Evolutionary conservation across 2,888 invertebrate species (phyloP).

Genomic region (Hypercompe scribonia): DNA sequence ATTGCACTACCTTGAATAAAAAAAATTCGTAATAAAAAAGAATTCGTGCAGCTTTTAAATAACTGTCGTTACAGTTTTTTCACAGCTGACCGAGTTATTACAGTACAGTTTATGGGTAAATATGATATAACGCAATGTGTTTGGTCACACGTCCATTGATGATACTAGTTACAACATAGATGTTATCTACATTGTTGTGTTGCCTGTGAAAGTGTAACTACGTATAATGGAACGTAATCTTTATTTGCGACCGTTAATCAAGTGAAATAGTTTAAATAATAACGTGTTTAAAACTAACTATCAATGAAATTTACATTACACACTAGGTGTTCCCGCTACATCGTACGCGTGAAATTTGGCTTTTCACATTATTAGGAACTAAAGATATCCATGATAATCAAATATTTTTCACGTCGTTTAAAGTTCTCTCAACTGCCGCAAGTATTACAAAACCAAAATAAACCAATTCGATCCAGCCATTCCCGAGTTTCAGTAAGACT

Average conservation of each 20-base stretch:
- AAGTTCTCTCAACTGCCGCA: too few species aligned
- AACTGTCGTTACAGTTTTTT: slow-evolving; percentile 23
- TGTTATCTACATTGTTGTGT: slow-evolving; percentile 52
- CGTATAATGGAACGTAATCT: slow-evolving; percentile 37
- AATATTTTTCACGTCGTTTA: too few species aligned
- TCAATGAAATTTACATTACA: too few species aligned
- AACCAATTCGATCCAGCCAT: too few species aligned
- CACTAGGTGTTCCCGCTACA: too few species aligned
- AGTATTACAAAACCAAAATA: too few species aligned
- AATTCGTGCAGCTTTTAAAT: slow-evolving; percentile 31
- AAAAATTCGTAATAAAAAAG: slow-evolving; percentile 25
- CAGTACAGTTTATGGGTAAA: slow-evolving; percentile 30
- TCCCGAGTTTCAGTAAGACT: too few species aligned
- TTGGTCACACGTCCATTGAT: slow-evolving; percentile 54
- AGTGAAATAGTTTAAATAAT: neutral
- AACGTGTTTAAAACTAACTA: too few species aligned
- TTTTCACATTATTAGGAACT: too few species aligned
- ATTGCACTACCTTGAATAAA: neutral
- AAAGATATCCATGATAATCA: too few species aligned
- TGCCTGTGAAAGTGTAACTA: slow-evolving; percentile 43
- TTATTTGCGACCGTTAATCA: slow-evolving; percentile 12
- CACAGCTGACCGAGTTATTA: slow-evolving; percentile 30
- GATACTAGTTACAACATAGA: slow-evolving; percentile 46
- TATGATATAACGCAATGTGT: slow-evolving; percentile 33
- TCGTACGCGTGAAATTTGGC: too few species aligned